A percentile compares a stretch with the other conserved stretches of the same genome.
Conservation (phyloP, 2,113 vertebrate species). For the Leucoraja erinaceus region DNA sequence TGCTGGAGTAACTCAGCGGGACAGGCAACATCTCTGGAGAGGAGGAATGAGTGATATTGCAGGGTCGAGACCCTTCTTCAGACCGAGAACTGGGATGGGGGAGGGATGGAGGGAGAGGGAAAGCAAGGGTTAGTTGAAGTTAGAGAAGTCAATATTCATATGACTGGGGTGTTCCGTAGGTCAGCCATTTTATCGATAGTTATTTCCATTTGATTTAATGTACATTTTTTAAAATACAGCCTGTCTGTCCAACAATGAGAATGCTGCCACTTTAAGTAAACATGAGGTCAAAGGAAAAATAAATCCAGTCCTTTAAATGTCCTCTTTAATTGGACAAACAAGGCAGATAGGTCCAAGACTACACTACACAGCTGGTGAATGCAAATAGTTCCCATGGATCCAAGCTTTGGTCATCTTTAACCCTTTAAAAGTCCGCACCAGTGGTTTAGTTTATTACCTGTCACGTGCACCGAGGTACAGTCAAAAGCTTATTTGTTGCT, state of each 20-base stretch:
- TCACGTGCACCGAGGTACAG: too few species aligned
- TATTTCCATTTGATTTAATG: conserved; percentile 17
- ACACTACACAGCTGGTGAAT: neutral
- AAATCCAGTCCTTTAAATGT: conserved; percentile 18
- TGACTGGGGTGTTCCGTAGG: too few species aligned
- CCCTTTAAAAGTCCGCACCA: neutral
- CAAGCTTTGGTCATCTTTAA: neutral
- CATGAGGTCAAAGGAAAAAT: conserved; percentile 34
- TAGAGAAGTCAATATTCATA: too few species aligned
- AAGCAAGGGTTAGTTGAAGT: too few species aligned
- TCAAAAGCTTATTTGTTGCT: too few species aligned
- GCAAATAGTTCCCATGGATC: neutral
- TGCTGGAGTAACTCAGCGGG: too few species aligned
- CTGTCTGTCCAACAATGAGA: conserved; percentile 22
- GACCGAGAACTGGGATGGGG: too few species aligned
- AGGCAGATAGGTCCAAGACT: too few species aligned
- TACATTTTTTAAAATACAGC: conserved; percentile 30
- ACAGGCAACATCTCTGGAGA: too few species aligned
- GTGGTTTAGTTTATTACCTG: neutral
- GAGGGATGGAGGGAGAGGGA: too few species aligned
- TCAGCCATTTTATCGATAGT: neutral
- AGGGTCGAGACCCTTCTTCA: too few species aligned
- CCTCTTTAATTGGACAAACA: conserved; percentile 23
- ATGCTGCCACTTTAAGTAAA: conserved; percentile 32
- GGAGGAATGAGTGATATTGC: too few species aligned